Percentiles rank a stretch among this genome's conserved stretches.
These are phyloP conservation scores for Limanda limanda DNA, from an alignment of 2,113 vertebrate genomes.

Conservation along the genomic window DNA sequence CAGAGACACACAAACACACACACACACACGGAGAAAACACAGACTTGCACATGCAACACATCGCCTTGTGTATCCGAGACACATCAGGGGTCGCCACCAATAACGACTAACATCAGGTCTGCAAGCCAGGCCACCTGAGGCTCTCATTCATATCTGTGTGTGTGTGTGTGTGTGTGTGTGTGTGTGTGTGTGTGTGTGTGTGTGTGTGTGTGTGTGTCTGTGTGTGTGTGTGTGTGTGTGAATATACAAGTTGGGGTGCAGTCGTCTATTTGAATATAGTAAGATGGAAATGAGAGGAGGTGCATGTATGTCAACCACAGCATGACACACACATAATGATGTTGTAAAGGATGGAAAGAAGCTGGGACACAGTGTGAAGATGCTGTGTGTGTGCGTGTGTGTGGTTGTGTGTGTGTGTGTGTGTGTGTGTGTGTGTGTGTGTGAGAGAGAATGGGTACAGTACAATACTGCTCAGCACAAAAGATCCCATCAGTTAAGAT, in stretches of 20 bases:
- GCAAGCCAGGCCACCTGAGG: constrained; percentile 19
- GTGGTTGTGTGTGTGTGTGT: neutral
- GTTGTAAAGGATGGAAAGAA: constrained; percentile 9
- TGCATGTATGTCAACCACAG: constrained; percentile 17
- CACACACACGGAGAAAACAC: neutral
- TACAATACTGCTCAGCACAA: neutral
- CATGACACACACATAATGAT: constrained; percentile 21
- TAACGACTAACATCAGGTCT: constrained; percentile 15
- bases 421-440: neutral
- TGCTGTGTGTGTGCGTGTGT: neutral
- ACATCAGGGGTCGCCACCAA: constrained; percentile 31
- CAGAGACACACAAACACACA: neutral
- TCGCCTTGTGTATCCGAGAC: constrained; percentile 14
- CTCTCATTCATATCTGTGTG: neutral
- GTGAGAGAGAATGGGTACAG: neutral
- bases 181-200: constrained; percentile 11
- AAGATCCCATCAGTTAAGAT: too few relatives aligned
- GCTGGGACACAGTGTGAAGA: neutral
- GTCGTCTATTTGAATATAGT: neutral
- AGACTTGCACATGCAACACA: constrained; percentile 1
- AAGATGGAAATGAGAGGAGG: constrained; percentile 30
- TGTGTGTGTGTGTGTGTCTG: constrained; percentile 2
- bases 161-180: constrained; percentile 3
- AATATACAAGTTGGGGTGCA: neutral
- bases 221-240: neutral